phyloP scores from a whole-genome alignment of 2,797 vertebrate genomes.

The Enteromius fasciolatus region DNA sequence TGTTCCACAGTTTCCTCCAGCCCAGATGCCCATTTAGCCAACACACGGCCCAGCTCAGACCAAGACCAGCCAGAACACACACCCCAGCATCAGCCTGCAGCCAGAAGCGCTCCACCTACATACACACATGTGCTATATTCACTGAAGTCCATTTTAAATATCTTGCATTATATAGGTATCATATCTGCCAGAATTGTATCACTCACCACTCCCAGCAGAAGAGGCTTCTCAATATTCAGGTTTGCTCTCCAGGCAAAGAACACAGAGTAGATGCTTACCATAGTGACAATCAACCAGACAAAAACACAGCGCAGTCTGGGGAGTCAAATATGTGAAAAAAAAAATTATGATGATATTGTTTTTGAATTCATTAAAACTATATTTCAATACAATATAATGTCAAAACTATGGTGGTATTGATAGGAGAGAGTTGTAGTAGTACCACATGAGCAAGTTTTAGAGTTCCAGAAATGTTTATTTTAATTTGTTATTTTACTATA shows the following conservation, averaged over 20 bases:
- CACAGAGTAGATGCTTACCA: constrained; percentile 89
- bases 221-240: constrained; percentile 90
- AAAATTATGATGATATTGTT: neutral
- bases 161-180: neutral
- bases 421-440: neutral
- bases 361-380: neutral
- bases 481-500: neutral
- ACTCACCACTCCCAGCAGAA: constrained; percentile 92
- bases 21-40: constrained; percentile 71
- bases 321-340: constrained; percentile 8
- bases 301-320: constrained; percentile 77
- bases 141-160: neutral
- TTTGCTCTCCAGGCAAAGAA: constrained; percentile 99
- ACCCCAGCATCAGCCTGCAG: constrained; percentile 90
- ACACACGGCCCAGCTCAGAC: constrained; percentile 73
- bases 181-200: constrained; percentile 5
- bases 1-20: constrained; percentile 66
- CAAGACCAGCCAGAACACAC: constrained; percentile 89
- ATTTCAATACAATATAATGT: neutral
- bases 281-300: constrained; percentile 83
- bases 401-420: neutral
- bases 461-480: neutral
- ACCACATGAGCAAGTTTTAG: neutral
- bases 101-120: constrained; percentile 96
- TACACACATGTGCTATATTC: neutral